A percentile compares a stretch with the other conserved stretches of the same genome.
These are phyloP conservation scores for Rhabdornis inornatus DNA, from an alignment of 2,113 vertebrate genomes.

Conservation along the genomic window DNA sequence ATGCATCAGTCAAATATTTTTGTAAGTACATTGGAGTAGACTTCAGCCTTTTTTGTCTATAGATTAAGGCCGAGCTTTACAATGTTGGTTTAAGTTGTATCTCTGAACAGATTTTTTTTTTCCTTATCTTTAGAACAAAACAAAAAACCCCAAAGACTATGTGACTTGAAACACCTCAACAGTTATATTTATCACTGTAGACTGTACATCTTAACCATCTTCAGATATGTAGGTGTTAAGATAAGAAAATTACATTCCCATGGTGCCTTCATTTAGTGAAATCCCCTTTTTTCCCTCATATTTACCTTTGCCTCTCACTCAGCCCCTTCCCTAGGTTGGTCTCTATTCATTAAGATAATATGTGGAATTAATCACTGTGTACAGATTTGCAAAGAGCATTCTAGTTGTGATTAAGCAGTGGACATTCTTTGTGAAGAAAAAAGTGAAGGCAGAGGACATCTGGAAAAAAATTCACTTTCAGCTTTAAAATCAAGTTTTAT, in stretches of 20 bases:
- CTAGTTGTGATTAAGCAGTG: background rate
- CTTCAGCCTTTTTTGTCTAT: background rate
- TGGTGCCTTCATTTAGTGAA: background rate
- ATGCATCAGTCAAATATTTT: background rate
- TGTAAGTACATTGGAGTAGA: background rate
- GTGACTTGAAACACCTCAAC: background rate
- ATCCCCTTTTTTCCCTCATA: background rate
- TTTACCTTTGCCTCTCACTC: accelerated
- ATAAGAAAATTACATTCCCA: background rate
- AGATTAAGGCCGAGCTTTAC: background rate
- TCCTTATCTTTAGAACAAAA: background rate
- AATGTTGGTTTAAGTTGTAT: background rate
- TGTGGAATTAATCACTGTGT: background rate
- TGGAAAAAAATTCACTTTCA: background rate
- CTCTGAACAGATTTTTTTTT: background rate
- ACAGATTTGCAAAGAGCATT: background rate
- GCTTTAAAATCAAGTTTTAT: background rate
- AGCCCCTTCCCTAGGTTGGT: background rate
- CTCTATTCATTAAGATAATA: background rate
- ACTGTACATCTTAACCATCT: background rate
- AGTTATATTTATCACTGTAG: background rate
- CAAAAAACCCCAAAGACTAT: accelerated
- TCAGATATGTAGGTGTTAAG: background rate
- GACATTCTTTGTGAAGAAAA: background rate
- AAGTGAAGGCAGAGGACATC: background rate